Conservation (phyloP, 2,113 vertebrate species). For the Scophthalmus maximus region DNA sequence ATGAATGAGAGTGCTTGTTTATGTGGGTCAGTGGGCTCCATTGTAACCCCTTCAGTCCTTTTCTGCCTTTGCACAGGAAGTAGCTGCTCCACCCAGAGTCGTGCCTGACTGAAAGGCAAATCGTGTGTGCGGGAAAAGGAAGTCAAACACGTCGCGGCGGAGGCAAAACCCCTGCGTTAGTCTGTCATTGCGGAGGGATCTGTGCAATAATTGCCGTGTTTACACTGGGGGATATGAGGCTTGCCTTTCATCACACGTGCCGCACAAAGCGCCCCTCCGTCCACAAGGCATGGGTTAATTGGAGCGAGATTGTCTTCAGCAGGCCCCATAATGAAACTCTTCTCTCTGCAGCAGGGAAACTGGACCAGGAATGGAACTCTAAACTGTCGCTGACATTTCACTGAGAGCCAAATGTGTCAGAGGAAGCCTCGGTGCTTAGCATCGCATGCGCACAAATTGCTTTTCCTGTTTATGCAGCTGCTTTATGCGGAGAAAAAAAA, state of each 20-base stretch:
- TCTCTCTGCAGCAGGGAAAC: constrained; percentile 48
- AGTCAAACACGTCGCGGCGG: constrained; percentile 37
- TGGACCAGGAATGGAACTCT: constrained; percentile 40
- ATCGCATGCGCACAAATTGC: constrained; percentile 70
- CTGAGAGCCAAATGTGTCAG: constrained; percentile 51
- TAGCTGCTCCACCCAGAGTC: constrained; percentile 45
- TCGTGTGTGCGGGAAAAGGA: constrained; percentile 53
- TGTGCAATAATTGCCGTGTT: constrained; percentile 49
- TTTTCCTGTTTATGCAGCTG: constrained; percentile 80
- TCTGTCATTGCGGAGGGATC: constrained; percentile 19
- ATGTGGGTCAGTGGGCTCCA: constrained; percentile 74
- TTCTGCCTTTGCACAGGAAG: constrained; percentile 60
- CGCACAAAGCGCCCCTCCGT: constrained; percentile 43
- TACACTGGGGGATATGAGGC: constrained; percentile 42
- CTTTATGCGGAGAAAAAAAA: constrained; percentile 57
- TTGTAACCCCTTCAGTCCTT: constrained; percentile 65
- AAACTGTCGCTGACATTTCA: constrained; percentile 67
- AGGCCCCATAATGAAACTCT: constrained; percentile 25
- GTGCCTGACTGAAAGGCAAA: constrained; percentile 58
- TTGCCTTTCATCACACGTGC: constrained; percentile 43
- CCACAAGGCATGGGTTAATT: constrained; percentile 62
- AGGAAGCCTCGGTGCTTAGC: constrained; percentile 56
- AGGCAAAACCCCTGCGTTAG: constrained; percentile 56
- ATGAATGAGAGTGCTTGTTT: constrained; percentile 79
- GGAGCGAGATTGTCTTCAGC: constrained; percentile 46